Percentiles rank a stretch among this genome's conserved stretches.
Conservation (phyloP, 2,113 vertebrate species). For the Lagopus muta region DNA sequence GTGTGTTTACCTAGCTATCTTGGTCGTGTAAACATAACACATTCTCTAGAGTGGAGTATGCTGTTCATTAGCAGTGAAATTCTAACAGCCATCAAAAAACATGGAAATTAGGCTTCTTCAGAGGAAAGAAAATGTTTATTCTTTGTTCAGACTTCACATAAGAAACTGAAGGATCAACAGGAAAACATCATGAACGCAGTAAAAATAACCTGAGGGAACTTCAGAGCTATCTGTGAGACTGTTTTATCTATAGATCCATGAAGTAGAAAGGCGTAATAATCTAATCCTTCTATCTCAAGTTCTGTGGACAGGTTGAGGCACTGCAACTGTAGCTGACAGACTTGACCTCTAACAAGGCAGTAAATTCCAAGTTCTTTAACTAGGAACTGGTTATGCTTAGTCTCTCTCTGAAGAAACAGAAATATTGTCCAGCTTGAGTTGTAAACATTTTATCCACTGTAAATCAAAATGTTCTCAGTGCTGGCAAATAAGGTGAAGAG, state of each 20-base stretch:
- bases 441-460: constrained; percentile 16
- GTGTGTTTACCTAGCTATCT: background rate
- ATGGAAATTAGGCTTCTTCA: background rate
- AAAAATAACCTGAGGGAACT: background rate
- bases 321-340: background rate
- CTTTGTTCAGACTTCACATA: background rate
- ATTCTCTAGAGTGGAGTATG: background rate
- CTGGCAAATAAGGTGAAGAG: background rate
- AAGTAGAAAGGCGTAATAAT: background rate
- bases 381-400: background rate
- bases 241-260: constrained; percentile 1
- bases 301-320: background rate
- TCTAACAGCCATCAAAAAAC: background rate
- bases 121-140: background rate
- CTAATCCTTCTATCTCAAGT: background rate
- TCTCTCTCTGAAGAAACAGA: constrained; percentile 6
- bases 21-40: background rate
- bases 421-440: background rate
- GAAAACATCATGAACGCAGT: background rate
- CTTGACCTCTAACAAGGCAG: constrained; percentile 18
- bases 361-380: constrained; percentile 9
- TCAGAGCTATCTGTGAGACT: background rate
- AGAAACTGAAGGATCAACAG: background rate
- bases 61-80: background rate
- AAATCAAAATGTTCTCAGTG: constrained; percentile 15